These are phyloP conservation scores for Gryllus longicercus DNA, from an alignment of 2,888 invertebrate species.

Conservation along the genomic window DNA sequence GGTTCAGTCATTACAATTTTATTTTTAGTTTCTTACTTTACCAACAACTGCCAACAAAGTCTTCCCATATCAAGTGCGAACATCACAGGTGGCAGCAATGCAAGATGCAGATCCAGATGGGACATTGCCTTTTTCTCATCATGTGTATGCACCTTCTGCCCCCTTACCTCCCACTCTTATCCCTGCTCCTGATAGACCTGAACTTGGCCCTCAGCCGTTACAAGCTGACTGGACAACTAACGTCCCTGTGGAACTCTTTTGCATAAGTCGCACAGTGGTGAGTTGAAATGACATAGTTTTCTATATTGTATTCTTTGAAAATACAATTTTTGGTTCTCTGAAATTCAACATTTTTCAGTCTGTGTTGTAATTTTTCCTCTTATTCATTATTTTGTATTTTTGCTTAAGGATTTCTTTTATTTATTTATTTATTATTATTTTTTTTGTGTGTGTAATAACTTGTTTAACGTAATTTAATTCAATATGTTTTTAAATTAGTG, in stretches of 20 bases:
- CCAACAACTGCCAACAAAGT: conserved; percentile 84
- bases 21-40: conserved; percentile 68
- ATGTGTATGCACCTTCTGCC: conserved; percentile 59
- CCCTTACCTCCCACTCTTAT: conserved; percentile 32
- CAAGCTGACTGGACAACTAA: conserved; percentile 33
- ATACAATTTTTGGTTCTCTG: no score
- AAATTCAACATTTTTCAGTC: no score
- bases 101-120: conserved; percentile 48
- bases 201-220: neutral
- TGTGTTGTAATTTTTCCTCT: no score
- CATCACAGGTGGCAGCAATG: conserved; percentile 74
- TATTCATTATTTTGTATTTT: no score
- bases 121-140: conserved; percentile 56
- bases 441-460: no score
- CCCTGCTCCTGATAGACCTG: neutral
- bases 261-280: conserved; percentile 41
- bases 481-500: no score
- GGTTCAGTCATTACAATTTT: neutral
- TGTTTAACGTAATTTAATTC: no score
- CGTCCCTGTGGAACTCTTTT: conserved; percentile 43
- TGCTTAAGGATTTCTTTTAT: no score
- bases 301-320: no score
- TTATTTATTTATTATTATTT: no score
- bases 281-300: neutral
- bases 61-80: conserved; percentile 87